Percentiles rank a stretch among this genome's conserved stretches.
Conservation (phyloP, 2,797 vertebrate species). For the Tachyglossus aculeatus region DNA sequence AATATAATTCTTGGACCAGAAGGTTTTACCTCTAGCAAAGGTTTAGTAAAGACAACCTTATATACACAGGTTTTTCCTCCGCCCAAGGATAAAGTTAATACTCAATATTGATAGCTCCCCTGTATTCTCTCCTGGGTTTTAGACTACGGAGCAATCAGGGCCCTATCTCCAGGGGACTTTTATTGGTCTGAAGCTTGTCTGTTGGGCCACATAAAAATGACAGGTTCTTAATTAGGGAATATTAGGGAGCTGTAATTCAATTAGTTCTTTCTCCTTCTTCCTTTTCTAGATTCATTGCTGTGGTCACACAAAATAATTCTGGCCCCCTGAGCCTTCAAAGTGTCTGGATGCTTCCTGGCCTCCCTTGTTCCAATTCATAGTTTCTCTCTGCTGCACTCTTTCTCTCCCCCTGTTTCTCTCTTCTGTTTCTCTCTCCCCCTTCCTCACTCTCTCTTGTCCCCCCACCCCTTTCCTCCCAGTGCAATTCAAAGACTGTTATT, state of each 20-base stretch:
- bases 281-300: too few species aligned
- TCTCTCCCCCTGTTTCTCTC: too few species aligned
- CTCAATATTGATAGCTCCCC: not conserved
- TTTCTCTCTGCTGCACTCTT: too few species aligned
- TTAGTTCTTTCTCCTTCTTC: not conserved
- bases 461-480: too few species aligned
- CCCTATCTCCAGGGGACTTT: not conserved
- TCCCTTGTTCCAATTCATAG: too few species aligned
- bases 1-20: slow-evolving; percentile 18
- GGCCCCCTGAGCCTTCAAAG: too few species aligned
- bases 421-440: too few species aligned
- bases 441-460: too few species aligned
- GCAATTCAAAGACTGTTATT: too few species aligned
- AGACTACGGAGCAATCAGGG: not conserved
- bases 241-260: not conserved
- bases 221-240: not conserved
- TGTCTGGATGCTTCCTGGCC: too few species aligned
- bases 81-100: not conserved
- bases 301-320: too few species aligned
- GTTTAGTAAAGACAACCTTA: not conserved
- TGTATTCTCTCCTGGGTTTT: not conserved
- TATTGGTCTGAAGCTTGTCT: not conserved
- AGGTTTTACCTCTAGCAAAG: not conserved
- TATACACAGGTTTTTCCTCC: not conserved
- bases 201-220: not conserved